phyloP scores from a whole-genome alignment of 1,140 invertebrate species.

The Drosophila fuyamai region DNA sequence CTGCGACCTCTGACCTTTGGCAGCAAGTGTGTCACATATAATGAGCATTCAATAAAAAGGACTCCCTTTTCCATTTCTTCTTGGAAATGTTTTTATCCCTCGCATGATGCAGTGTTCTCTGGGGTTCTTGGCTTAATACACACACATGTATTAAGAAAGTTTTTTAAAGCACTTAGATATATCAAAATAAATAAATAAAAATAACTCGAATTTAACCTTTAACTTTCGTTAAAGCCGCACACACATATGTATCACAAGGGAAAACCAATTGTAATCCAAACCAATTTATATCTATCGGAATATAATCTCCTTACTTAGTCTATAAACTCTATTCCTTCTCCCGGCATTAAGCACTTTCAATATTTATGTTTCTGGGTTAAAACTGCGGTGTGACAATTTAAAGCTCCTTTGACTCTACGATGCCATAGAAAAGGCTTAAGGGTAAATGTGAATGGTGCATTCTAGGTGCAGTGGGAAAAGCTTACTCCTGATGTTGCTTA shows the following conservation, averaged over 20 bases:
- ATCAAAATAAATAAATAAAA: no score
- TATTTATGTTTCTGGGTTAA: conserved; percentile 81
- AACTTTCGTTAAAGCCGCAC: not conserved
- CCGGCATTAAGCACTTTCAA: conserved; percentile 29
- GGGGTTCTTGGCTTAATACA: not conserved
- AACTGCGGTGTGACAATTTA: conserved; percentile 67
- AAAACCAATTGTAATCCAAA: no score
- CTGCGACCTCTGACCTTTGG: conserved; percentile 27
- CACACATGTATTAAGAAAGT: no score
- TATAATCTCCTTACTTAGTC: no score
- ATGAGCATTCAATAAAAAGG: conserved; percentile 39
- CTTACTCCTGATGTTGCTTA: conserved; percentile 23
- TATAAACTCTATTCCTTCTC: not conserved
- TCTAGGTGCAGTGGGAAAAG: conserved; percentile 1
- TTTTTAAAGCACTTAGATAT: no score
- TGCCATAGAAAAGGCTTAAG: conserved; percentile 23
- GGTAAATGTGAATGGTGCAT: conserved; percentile 16
- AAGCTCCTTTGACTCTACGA: conserved; percentile 22
- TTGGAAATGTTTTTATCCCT: no score
- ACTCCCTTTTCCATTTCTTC: not conserved
- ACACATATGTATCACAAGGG: not conserved
- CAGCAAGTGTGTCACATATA: conserved; percentile 33
- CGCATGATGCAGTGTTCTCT: no score
- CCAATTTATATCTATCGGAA: no score
- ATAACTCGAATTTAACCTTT: no score